Evolutionary conservation across 2,113 vertebrate species (phyloP).

Genomic region (Mungos mungo): DNA sequence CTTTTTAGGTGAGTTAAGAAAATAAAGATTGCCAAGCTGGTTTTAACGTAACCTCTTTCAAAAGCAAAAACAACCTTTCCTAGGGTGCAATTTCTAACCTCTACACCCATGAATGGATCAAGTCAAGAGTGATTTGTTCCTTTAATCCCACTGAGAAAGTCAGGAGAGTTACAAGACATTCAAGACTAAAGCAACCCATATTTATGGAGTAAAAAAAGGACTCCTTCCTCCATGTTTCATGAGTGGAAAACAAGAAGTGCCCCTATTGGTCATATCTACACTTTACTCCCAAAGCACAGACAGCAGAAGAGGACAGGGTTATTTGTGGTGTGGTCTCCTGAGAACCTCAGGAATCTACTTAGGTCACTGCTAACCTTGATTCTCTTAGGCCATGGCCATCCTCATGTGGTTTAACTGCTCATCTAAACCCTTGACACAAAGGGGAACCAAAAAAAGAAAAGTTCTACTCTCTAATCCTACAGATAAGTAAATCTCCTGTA

Average conservation of each 20-base stretch:
- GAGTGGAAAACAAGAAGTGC: background rate
- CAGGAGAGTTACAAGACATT: background rate
- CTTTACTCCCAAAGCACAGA: constrained; percentile 38
- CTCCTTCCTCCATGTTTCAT: background rate
- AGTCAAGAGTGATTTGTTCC: constrained; percentile 24
- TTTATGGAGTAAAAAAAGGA: constrained; percentile 7
- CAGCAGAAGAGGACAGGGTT: background rate
- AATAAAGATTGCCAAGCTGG: constrained; percentile 32
- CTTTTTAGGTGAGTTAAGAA: background rate
- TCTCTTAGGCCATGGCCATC: background rate
- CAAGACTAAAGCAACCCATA: constrained; percentile 16
- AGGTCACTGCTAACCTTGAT: constrained; percentile 16
- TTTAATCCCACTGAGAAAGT: background rate
- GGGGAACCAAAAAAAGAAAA: constrained; percentile 8
- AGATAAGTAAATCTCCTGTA: background rate
- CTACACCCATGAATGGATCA: background rate
- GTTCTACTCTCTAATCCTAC: background rate
- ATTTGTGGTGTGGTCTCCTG: background rate
- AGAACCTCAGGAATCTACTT: background rate
- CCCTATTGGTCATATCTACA: background rate
- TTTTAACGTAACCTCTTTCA: background rate
- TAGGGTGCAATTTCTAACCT: constrained; percentile 34
- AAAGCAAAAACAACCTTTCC: constrained; percentile 21
- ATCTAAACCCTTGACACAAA: constrained; percentile 31
- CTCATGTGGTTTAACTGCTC: background rate